Evolutionary conservation across 2,888 invertebrate genomes (phyloP), one percentile per base, ranked within the genome.

Genomic region (Parochlus steinenii): DNA sequence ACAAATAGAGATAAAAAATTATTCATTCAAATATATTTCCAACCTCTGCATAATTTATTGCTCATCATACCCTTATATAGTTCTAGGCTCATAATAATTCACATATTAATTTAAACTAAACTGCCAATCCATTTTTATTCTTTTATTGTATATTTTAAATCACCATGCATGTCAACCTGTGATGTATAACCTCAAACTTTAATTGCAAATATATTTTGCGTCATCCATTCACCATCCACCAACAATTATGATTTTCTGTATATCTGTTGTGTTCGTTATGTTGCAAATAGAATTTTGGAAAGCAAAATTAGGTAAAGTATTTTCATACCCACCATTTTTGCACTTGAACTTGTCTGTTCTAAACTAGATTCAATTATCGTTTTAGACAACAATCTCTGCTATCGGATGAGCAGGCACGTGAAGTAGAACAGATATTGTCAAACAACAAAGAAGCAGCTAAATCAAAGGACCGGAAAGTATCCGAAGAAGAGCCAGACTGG

Each of bases 391-490:
- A 80, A 61, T 72, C 74, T 53, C 63, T 83, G 51, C 66, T 83
- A 51, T 82, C 83, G 40, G 86, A 87, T 56, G 86, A 86, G 62
- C 85, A 86, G 61, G 86, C 86, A 45, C 81, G 82, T 58, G 85
- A 87, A 65, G 82, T 86, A 45, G 78, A 78, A 45, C 72, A 79
- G 52, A 69, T 87, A 54, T 55, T 87, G 48, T 76, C 77, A 44
- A 48, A 31, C 19, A 37, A 34, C 18, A 39, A 53, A 46, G 51
- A 55, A 43, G 50, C 50, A 43, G 51, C 50, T 41, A 50, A 50
- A 42, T 39, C 41, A 33, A 31, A 33, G 26, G 28, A 38, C 27
- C 33, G 28, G 33, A 40, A 23, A 33, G 46, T 59, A 50, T 49
- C 48, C 40, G 63, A 62, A 31, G 62, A 61, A 40, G 65, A 64